A percentile compares a stretch with the other conserved stretches of the same genome.
phyloP scores from a whole-genome alignment of 1,140 invertebrate genomes.

The Andricus grossulariae region DNA sequence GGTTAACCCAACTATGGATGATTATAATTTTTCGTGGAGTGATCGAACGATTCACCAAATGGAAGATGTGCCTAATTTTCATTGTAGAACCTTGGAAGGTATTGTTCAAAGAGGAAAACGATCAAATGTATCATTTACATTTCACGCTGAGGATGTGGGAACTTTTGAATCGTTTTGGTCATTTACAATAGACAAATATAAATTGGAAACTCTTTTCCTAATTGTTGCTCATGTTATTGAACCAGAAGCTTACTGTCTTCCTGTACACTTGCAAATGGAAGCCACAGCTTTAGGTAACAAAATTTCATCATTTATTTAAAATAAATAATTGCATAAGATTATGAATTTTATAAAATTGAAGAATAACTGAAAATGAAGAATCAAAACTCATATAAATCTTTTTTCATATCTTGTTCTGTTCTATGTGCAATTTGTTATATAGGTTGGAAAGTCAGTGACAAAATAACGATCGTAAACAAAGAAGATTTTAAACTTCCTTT shows the following conservation, averaged over 20 bases:
- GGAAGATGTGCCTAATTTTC: slow-evolving; percentile 62
- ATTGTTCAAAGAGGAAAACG: slow-evolving; percentile 62
- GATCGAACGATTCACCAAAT: slow-evolving; percentile 43
- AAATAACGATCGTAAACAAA: slow-evolving; percentile 62
- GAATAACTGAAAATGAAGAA: slow-evolving; percentile 28
- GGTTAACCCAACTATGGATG: slow-evolving; percentile 69
- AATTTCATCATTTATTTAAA: neutral
- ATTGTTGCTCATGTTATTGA: slow-evolving; percentile 68
- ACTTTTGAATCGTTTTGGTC: slow-evolving; percentile 71
- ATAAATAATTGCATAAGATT: neutral
- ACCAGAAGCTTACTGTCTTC: slow-evolving; percentile 64
- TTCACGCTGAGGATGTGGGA: slow-evolving; percentile 66
- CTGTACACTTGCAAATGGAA: slow-evolving; percentile 60
- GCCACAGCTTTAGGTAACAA: slow-evolving; percentile 62
- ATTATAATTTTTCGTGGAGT: slow-evolving; percentile 66
- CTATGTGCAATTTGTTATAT: slow-evolving; percentile 6
- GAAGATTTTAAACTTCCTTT: slow-evolving; percentile 65
- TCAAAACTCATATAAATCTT: neutral
- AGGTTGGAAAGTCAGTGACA: slow-evolving; percentile 54
- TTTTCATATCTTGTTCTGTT: neutral
- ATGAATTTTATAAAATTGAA: neutral
- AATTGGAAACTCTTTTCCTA: slow-evolving; percentile 65
- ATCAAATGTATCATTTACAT: slow-evolving; percentile 63
- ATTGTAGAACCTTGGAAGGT: slow-evolving; percentile 64
- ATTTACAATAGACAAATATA: slow-evolving; percentile 69